phyloP scores from a whole-genome alignment of 2,888 invertebrate genomes.

The Leucoma salicis region DNA sequence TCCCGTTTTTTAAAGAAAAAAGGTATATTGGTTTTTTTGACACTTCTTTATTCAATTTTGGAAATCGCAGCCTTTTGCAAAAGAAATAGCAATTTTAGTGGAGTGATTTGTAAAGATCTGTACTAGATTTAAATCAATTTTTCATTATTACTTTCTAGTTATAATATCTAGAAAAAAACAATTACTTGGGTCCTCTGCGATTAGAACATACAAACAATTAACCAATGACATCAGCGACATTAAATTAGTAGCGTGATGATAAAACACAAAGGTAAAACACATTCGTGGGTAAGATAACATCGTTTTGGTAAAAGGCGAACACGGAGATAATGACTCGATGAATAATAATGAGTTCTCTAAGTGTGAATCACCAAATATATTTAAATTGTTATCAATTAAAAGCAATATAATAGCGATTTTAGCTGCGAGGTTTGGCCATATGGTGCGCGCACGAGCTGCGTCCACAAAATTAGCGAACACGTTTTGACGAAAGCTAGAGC shows the following conservation, averaged over 20 bases:
- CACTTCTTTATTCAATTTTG: no score
- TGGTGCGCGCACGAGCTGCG: slow-evolving; percentile 66
- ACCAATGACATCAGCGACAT: slow-evolving; percentile 40
- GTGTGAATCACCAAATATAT: slow-evolving; percentile 83
- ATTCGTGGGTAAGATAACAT: slow-evolving; percentile 73
- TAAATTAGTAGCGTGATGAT: slow-evolving; percentile 66
- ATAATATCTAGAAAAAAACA: no score
- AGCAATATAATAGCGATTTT: slow-evolving; percentile 82
- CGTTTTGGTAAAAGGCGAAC: slow-evolving; percentile 68
- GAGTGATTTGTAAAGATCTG: no score
- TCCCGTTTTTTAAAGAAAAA: no score
- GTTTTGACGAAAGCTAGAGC: neutral
- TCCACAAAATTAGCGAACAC: slow-evolving; percentile 41
- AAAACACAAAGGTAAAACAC: slow-evolving; percentile 72
- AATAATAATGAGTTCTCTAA: slow-evolving; percentile 79
- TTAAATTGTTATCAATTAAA: slow-evolving; percentile 83
- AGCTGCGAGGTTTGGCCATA: slow-evolving; percentile 73
- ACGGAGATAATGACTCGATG: slow-evolving; percentile 79
- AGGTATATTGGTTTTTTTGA: no score
- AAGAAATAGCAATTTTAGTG: no score
- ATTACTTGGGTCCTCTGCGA: no score
- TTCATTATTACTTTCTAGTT: neutral
- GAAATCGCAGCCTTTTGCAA: no score
- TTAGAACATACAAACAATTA: slow-evolving; percentile 29
- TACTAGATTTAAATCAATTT: slow-evolving; percentile 1